Percentiles rank a stretch among this genome's conserved stretches.
phyloP scores from a whole-genome alignment of 92 coral and sea anemone genomes.

The Epizoanthus rinbou region DNA sequence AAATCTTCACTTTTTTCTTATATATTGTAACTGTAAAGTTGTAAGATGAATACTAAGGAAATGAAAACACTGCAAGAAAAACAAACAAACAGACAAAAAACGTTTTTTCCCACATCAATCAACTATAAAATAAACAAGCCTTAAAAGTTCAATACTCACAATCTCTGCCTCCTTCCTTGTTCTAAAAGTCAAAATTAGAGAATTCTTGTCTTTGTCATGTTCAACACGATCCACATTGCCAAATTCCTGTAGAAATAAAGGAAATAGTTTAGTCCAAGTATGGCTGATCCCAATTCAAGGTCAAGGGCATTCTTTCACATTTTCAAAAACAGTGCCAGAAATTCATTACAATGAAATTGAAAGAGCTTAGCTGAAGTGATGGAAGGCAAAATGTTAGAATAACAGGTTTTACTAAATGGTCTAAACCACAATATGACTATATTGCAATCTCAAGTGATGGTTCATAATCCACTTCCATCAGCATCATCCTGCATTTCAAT shows the following conservation, averaged over 20 bases:
- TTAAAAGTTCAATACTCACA: slow-evolving; percentile 55
- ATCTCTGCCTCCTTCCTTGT: slow-evolving; percentile 97
- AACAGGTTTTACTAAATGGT: too few species aligned
- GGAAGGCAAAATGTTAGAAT: too few species aligned
- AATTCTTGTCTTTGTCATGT: slow-evolving; percentile 66
- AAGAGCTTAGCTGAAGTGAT: background rate
- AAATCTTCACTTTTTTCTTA: too few species aligned
- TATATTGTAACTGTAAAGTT: too few species aligned
- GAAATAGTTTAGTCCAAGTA: background rate
- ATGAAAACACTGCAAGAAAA: too few species aligned
- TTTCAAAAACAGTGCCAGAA: too few species aligned
- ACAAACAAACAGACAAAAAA: too few species aligned
- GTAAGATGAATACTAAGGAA: too few species aligned
- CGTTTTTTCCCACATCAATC: background rate
- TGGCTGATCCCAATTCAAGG: background rate
- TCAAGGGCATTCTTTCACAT: background rate
- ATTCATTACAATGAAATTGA: background rate
- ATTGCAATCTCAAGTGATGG: too few species aligned
- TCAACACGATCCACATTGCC: slow-evolving; percentile 94
- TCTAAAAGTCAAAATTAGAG: slow-evolving; percentile 75
- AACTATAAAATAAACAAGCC: background rate
- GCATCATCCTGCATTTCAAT: background rate
- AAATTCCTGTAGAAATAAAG: slow-evolving; percentile 70
- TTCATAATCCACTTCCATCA: too few species aligned
- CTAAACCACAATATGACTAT: too few species aligned